These are phyloP conservation scores for Benitochromis conjunctus DNA, from an alignment of 2,113 vertebrate species.

Conservation along the genomic window DNA sequence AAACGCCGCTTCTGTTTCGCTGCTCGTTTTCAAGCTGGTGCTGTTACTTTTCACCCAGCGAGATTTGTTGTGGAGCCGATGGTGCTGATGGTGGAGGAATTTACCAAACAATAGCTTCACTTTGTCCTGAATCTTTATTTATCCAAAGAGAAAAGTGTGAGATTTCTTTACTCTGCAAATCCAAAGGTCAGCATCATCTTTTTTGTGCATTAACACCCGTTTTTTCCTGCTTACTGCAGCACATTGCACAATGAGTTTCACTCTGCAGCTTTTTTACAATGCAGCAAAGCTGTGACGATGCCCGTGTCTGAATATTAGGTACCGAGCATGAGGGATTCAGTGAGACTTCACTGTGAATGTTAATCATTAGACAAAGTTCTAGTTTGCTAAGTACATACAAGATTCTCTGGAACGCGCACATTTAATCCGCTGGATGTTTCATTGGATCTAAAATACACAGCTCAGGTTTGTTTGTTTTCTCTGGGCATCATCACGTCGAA, in stretches of 20 bases:
- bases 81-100: background rate
- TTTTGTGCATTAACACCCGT: background rate
- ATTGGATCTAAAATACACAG: background rate
- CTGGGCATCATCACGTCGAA: background rate
- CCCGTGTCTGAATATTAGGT: background rate
- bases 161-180: background rate
- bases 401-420: background rate
- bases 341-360: background rate
- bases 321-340: background rate
- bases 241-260: background rate
- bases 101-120: background rate
- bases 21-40: background rate
- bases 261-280: constrained; percentile 16
- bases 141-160: background rate
- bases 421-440: background rate
- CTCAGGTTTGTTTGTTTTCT: background rate
- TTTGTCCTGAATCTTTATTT: background rate
- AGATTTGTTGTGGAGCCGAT: background rate
- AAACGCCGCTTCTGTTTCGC: background rate
- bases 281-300: background rate
- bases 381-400: background rate
- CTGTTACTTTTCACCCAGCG: background rate
- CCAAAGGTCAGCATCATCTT: background rate
- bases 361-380: background rate
- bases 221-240: constrained; percentile 33